Percentiles rank a stretch among this genome's conserved stretches.
phyloP scores from a whole-genome alignment of 2,888 invertebrate genomes.

The Drosophila testacea region DNA sequence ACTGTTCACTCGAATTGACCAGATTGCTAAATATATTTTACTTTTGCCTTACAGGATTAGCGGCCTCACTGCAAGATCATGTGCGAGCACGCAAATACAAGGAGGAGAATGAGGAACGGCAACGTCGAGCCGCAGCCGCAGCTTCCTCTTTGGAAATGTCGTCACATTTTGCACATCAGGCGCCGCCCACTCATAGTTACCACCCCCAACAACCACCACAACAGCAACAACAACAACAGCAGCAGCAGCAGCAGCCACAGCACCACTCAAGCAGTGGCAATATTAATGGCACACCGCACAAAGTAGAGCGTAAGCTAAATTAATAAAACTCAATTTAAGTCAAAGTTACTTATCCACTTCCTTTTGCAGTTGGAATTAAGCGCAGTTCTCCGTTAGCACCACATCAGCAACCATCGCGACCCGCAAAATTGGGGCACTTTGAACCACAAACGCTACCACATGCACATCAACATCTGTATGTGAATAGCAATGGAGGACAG shows the following conservation, averaged over 20 bases:
- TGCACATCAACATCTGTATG: conserved; percentile 70
- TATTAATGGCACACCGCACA: conserved; percentile 76
- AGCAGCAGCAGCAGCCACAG: conserved; percentile 33
- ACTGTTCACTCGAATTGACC: conserved; percentile 11
- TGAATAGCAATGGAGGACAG: conserved; percentile 68
- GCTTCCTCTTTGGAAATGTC: conserved; percentile 59
- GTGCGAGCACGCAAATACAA: conserved; percentile 89
- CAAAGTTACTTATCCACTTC: conserved; percentile 5
- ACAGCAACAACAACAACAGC: conserved; percentile 31
- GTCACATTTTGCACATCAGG: conserved; percentile 62
- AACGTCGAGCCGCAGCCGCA: conserved; percentile 82
- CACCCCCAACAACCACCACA: conserved; percentile 47
- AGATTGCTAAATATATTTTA: conserved; percentile 4
- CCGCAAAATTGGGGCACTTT: conserved; percentile 85
- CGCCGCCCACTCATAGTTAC: conserved; percentile 68
- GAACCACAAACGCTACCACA: conserved; percentile 54
- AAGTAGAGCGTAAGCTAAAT: conserved; percentile 82
- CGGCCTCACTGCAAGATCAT: conserved; percentile 93
- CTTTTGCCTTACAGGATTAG: conserved; percentile 87
- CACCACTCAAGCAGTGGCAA: conserved; percentile 35
- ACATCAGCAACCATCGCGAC: conserved; percentile 85
- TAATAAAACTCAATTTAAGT: neutral
- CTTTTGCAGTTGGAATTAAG: conserved; percentile 83
- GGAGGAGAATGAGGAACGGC: conserved; percentile 85
- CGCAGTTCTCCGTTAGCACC: conserved; percentile 86